A percentile compares a stretch with the other conserved stretches of the same genome.
phyloP scores from a whole-genome alignment of 1,140 invertebrate genomes.

The Cherax destructor region DNA sequence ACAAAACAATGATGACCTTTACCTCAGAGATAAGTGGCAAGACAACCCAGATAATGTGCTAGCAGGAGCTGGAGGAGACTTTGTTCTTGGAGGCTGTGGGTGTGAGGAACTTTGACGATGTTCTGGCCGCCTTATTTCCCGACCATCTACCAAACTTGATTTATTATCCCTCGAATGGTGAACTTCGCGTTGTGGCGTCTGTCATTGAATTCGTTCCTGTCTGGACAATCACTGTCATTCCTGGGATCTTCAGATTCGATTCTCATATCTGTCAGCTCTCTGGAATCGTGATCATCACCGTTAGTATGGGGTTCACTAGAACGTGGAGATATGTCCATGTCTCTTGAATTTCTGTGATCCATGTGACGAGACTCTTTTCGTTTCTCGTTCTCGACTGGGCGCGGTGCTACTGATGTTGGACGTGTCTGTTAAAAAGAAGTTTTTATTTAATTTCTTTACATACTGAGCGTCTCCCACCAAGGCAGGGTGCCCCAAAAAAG shows the following conservation, averaged over 20 bases:
- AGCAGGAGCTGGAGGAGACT: conserved; percentile 58
- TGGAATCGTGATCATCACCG: conserved; percentile 42
- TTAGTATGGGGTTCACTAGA: conserved; percentile 63
- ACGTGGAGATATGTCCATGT: conserved; percentile 48
- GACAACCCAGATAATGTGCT: conserved; percentile 79
- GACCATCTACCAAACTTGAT: conserved; percentile 72
- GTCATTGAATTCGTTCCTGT: conserved; percentile 55
- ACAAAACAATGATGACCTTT: conserved; percentile 65
- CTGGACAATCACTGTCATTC: conserved; percentile 53
- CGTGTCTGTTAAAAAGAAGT: conserved; percentile 76
- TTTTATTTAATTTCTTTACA: neutral
- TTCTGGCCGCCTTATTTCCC: conserved; percentile 75
- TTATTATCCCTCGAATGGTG: conserved; percentile 73
- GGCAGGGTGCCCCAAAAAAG: no score
- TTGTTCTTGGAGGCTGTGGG: conserved; percentile 74
- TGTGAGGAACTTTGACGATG: conserved; percentile 72
- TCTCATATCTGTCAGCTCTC: conserved; percentile 42
- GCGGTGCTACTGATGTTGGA: conserved; percentile 78
- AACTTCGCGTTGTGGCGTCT: conserved; percentile 40
- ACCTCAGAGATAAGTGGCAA: conserved; percentile 84
- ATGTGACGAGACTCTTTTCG: conserved; percentile 48
- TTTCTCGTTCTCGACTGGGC: conserved; percentile 73
- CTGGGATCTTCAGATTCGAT: conserved; percentile 36
- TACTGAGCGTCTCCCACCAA: neutral
- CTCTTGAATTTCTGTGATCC: conserved; percentile 46